Base-by-base conservation (phyloP, 2,888 invertebrate species). In the Protonemura montana region DNA sequence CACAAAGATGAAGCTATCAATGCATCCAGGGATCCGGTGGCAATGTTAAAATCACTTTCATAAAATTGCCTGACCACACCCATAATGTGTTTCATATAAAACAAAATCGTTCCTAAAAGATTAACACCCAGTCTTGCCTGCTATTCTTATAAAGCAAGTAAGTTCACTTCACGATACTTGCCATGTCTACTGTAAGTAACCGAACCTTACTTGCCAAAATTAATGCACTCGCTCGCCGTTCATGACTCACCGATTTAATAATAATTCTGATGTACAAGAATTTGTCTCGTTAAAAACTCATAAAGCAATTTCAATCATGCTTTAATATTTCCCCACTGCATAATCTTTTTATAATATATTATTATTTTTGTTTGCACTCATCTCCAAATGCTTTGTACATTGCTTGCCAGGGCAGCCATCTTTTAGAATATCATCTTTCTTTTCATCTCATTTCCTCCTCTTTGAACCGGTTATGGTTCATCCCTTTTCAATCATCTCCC, bases 1-100 rank as follows among this genome's bases (percentile, higher is more conserved):
- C 59, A 84, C 84, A 84, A 81, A 81, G 84, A 84, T 84, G 84
- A 84, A 84, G 84, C 84, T 84, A 84, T 84, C 84, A 84, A 84
- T 84, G 42, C 59, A 84, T 35, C 82, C 42, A 83, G 35, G 41
- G 28, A 21, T 84, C 59, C 26, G 27, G 2, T 84, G 13, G 28
- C 27, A 28, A 27, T 25, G 59, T 26, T 59, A 84, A 81, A 83
- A 84, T 84, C 59, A 84, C 84, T 84, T 84, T 84, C 84, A 84
- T 59, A 84, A 84, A 84, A 84, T 84, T 84, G 76, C 29, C 16
- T 76, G 84, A 76, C 84, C 84, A 84, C 84, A 76, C 84, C 84
- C 84, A 84, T 59, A 84, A 84, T 84, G 84, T 84, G 84, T 84
- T 84, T 84, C 76, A 84, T 76, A 84, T 59, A 28, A 28, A 81